A percentile compares a stretch with the other conserved stretches of the same genome.
Conservation (phyloP, 1,140 invertebrate species). For the Lepidurus packardi region DNA sequence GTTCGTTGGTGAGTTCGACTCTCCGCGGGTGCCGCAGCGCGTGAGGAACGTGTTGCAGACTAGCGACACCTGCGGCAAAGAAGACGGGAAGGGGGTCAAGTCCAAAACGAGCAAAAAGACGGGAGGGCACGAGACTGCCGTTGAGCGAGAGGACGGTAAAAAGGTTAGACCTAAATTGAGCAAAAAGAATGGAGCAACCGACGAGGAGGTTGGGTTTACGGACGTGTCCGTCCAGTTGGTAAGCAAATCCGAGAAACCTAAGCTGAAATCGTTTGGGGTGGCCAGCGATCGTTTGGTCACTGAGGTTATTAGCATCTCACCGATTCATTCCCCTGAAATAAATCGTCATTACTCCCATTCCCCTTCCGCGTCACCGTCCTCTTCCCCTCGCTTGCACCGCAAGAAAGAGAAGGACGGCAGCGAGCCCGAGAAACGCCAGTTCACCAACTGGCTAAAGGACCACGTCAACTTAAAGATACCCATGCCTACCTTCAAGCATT, state of each 20-base stretch:
- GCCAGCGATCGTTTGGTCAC: conserved; percentile 30
- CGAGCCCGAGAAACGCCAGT: conserved; percentile 33
- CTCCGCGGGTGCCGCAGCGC: neutral
- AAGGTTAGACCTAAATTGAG: neutral
- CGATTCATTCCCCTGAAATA: conserved; percentile 29
- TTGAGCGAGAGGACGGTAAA: neutral
- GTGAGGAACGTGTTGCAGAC: neutral
- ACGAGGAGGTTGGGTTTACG: neutral
- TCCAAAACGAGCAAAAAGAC: conserved; percentile 12
- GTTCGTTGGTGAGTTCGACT: neutral
- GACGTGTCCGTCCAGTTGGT: conserved; percentile 18
- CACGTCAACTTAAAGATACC: conserved; percentile 28
- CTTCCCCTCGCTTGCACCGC: neutral
- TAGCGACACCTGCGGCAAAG: neutral
- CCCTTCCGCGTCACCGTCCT: conserved; percentile 16
- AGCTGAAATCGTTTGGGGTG: conserved; percentile 33
- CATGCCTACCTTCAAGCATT: neutral
- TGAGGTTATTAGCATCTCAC: conserved; percentile 31
- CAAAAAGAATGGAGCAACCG: neutral
- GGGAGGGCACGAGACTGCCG: neutral
- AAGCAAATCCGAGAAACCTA: neutral
- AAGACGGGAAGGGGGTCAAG: neutral
- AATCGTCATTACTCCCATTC: conserved; percentile 23
- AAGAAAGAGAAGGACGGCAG: neutral
- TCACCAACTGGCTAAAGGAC: conserved; percentile 30